Base-by-base conservation (phyloP, 2,888 invertebrate genomes). In the Pseudococcus jackbeardsleyi region DNA sequence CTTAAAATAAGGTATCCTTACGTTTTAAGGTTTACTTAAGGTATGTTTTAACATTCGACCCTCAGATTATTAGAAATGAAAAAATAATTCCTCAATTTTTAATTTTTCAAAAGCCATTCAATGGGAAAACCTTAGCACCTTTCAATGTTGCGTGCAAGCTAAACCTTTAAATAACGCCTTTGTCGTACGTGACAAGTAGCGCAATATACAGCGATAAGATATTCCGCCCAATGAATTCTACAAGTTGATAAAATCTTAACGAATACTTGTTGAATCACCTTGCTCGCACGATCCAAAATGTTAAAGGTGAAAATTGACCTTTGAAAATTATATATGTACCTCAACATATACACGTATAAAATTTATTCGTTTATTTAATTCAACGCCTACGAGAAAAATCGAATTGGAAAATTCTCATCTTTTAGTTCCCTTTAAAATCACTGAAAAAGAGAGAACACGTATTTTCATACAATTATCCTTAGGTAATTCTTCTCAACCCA, bases 191-290 rank as follows among this genome's bases (percentile, higher is more conserved):
- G 72, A 72, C 72, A 72, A 33, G 72, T 72, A 15, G 33, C 17
- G 33, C 33, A 72, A 72, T 72, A 33, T 72, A 33, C 33, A 64
- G 33, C 72, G 72, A 72, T 72, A 72, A 72, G 72, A 72, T 72
- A 72, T 72, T 72, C 72, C 72, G 33, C 72, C 72, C 33, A 72
- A 33, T 8, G 26, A 72, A 33, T 72, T 72, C 72, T 72, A 72
- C 26, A 72, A 72, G 72, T 72, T 72, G 72, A 72, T 72, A 72
- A 72, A 72, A 72, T 72, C 72, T 72, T 72, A 72, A 72, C 33
- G 26, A 72, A 33, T 72, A 72, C 72, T 72, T 72, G 72, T 72
- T 72, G 72, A 72, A 72, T 72, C 72, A 17, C 72, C 72, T 72
- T 9, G 22, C 15, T 72, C 72, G 17, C 17, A 72, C 72, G 17